These are phyloP conservation scores for Myotis pilosus DNA, from an alignment of 2,797 vertebrate genomes.

Conservation along the genomic window DNA sequence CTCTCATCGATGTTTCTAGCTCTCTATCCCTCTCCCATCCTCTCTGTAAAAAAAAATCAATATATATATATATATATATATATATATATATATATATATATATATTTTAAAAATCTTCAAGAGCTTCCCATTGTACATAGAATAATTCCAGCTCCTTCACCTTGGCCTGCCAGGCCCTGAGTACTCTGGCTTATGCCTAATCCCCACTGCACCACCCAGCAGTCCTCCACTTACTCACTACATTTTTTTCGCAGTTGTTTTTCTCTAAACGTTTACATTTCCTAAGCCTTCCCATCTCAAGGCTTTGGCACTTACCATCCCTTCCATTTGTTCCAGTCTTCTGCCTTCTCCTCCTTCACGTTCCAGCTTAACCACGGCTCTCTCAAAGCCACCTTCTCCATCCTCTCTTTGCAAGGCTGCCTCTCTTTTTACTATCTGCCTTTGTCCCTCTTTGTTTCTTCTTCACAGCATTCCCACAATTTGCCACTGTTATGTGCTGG, in stretches of 20 bases:
- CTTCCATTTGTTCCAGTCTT: neutral
- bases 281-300: neutral
- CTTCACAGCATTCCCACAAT: neutral
- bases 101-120: neutral
- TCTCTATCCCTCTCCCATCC: no score
- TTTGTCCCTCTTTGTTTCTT: neutral
- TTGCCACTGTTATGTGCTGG: neutral
- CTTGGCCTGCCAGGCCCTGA: neutral
- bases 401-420: neutral
- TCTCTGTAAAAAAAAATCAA: no score
- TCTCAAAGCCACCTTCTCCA: neutral
- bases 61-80: no score
- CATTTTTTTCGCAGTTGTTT: neutral
- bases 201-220: neutral
- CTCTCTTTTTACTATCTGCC: neutral
- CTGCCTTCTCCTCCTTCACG: neutral
- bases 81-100: no score
- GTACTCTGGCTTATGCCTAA: neutral
- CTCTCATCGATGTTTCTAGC: no score
- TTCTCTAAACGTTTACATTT: neutral
- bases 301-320: neutral
- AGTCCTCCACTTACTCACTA: neutral
- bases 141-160: neutral
- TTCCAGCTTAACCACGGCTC: neutral
- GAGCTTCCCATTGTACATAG: neutral